Evolutionary conservation across 2,113 vertebrate species (phyloP), one percentile per base, ranked within the genome.

Genomic region (Uropsilus gracilis): DNA sequence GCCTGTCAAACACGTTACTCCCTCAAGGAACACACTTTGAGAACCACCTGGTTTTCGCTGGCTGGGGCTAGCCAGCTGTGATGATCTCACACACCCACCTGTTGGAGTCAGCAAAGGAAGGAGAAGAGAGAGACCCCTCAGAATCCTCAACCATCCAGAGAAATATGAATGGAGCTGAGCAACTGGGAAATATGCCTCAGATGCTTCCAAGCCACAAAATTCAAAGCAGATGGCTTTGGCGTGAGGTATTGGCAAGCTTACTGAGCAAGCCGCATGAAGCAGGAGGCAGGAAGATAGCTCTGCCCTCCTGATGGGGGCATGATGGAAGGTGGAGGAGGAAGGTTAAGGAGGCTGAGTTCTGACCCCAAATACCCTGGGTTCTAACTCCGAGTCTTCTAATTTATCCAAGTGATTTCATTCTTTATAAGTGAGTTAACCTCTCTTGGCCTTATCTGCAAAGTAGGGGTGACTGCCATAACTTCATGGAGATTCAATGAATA

Each of bases 121-220:
- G 5, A 6, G 0, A 0, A 6, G 17, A 2, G 0, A 6, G 17
- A 2, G 30, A 32, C 16, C 12, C 0, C 1, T 2, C 6, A 77
- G 61, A 7, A 12, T 14, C 39, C 8, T 50, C 32, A 76, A 24
- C 18, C 71, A 16, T 42, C 16, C 42, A 66, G 0, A 42, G 68
- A 32, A 44, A 3, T 9, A 12, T 66, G 30, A 72, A 48, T 11
- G 14, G 39, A 48, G 18, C 22, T 32, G 18, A 26, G 11, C 2
- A 37, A 17, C 14, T 53, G 53, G 39, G 37, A 30, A 57, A 12
- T 53, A 22, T 55, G 18, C 24, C n/a, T 17, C 26, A 5, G 5
- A 5, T 0, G 14, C 42, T 44, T 71, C 24, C 11, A 57, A 48
- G 50, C 37, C 30, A 48, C 78, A 50, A 44, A 73, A 57, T 34